Conservation (phyloP, 2,888 invertebrate species). For the Rhamnusium bicolor region DNA sequence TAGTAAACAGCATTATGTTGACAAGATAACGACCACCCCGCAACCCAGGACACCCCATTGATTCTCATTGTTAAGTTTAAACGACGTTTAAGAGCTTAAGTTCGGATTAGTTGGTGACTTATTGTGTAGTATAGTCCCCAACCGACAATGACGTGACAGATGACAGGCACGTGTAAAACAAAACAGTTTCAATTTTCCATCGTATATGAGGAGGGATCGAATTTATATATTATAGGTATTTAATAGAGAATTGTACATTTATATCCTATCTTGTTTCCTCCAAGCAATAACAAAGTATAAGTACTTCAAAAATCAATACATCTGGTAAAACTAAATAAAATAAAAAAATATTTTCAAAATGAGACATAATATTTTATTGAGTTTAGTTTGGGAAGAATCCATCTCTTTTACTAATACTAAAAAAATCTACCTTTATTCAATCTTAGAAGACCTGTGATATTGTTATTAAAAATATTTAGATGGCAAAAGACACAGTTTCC, state of each 20-base stretch:
- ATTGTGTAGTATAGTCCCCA: constrained; percentile 45
- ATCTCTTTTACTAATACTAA: too few species aligned
- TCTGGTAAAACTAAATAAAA: neutral
- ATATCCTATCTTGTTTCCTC: too few species aligned
- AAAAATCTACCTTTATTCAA: too few species aligned
- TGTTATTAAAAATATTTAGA: too few species aligned
- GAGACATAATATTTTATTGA: too few species aligned
- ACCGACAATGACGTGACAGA: constrained; percentile 53
- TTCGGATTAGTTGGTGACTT: constrained; percentile 61
- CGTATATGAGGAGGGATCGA: neutral
- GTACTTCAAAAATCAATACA: neutral
- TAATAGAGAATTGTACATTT: neutral
- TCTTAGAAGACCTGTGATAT: too few species aligned
- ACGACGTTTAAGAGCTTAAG: constrained; percentile 65
- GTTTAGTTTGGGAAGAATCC: too few species aligned
- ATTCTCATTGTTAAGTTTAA: constrained; percentile 62
- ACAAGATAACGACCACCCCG: constrained; percentile 55
- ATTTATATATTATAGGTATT: neutral
- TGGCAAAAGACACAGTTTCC: too few species aligned
- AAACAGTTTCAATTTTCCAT: neutral
- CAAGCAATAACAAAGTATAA: too few species aligned
- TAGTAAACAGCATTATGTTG: constrained; percentile 40
- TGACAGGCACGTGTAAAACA: constrained; percentile 59
- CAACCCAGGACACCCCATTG: constrained; percentile 52
- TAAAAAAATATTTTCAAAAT: too few species aligned